Evolutionary conservation across 1,140 invertebrate species (phyloP), one percentile per base, ranked within the genome.

Genomic region (Hirudo medicinalis): DNA sequence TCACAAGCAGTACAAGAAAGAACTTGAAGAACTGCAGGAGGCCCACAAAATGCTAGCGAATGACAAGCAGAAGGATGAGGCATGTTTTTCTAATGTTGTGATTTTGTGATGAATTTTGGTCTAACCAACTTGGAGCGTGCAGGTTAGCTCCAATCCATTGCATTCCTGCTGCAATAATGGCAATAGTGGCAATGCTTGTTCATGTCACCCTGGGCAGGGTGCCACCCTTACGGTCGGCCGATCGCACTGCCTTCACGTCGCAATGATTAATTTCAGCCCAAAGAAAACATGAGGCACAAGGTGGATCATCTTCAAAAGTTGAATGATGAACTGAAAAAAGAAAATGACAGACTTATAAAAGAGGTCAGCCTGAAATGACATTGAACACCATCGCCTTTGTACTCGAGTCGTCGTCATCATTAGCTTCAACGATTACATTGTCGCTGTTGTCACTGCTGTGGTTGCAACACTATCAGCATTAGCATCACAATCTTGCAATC

Each of bases 241-340:
- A 36, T 36, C 6, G 32, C 6, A 36, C 32, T 36, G 6, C 32
- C 32, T 36, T 36, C 6, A 6, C 6, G 32, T 36, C 32, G 6
- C 32, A 36, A 15, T 49, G 15, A 49, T 8, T 49, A 49, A 49
- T 49, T 49, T 5, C 43, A 49, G 43, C 43, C 43, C 3, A 49
- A 49, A 49, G 43, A 49, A 49, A 49, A 49, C 43, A 15, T 49
- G 11, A 49, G 43, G 15, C 43, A 49, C 13, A 49, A 49, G 43
- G 43, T 49, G 43, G 43, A 49, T 49, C 43, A 49, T 49, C 43
- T 49, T 17, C 43, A 70, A 5, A 25, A 25, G n/a, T 70, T 53
- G 53, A 70, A 70, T 15, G 53, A 70, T 53, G 69, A 70, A 29
- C 22, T 53, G 29, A 70, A 54, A 22, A 49, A 22, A 11, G 36